phyloP scores from a whole-genome alignment of 2,888 invertebrate species.

The Torymus tubicola region DNA sequence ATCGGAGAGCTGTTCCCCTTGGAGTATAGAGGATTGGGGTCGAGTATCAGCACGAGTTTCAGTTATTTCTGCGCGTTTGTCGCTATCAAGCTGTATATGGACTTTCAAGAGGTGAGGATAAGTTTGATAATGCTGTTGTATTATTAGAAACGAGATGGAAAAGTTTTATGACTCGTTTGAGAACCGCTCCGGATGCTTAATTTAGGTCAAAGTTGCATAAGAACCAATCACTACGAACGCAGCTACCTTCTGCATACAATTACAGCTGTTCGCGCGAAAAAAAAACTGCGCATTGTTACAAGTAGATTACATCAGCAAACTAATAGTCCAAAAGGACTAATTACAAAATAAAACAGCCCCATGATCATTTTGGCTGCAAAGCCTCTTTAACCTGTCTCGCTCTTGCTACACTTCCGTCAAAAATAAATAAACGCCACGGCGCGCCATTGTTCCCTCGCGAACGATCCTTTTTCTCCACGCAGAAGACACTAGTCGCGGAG shows the following conservation, averaged over 20 bases:
- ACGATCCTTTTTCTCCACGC: background rate
- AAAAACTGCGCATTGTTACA: too few species aligned
- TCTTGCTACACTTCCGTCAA: background rate
- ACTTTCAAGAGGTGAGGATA: conserved; percentile 80
- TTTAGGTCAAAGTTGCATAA: too few species aligned
- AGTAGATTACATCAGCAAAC: too few species aligned
- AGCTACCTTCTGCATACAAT: too few species aligned
- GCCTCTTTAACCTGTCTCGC: conserved; percentile 12
- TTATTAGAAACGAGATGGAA: too few species aligned
- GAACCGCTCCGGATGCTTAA: too few species aligned
- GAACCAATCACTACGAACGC: too few species aligned
- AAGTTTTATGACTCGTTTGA: too few species aligned
- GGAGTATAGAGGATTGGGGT: conserved; percentile 90
- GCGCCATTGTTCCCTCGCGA: conserved; percentile 18
- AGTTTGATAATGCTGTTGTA: too few species aligned
- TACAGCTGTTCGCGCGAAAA: too few species aligned
- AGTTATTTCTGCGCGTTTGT: conserved; percentile 92
- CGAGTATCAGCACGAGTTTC: conserved; percentile 90
- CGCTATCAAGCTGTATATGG: conserved; percentile 91
- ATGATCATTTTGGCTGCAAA: background rate
- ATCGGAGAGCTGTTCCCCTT: conserved; percentile 90
- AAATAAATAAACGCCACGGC: conserved; percentile 27
- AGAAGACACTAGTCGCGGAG: background rate
- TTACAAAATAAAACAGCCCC: too few species aligned
- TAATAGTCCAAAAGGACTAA: too few species aligned